Evolutionary conservation across 2,888 invertebrate genomes (phyloP).

Genomic region (Aspidapion aeneum): DNA sequence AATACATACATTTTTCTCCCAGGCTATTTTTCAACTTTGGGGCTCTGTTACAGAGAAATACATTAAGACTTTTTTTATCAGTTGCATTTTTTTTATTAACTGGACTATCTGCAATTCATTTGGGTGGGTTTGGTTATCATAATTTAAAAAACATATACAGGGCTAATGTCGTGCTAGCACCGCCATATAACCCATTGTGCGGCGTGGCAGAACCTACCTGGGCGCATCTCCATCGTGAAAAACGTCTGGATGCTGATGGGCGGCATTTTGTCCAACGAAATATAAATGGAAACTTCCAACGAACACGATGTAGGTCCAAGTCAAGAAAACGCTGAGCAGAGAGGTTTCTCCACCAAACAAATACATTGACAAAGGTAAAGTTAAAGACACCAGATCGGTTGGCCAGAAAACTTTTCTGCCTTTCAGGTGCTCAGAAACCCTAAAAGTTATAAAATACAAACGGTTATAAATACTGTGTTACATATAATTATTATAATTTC

Average conservation of each 20-base stretch:
- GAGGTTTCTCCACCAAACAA: slow-evolving; percentile 28
- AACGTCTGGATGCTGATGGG: slow-evolving; percentile 76
- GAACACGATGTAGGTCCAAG: slow-evolving; percentile 58
- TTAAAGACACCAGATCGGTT: slow-evolving; percentile 28
- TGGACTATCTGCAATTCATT: too few relatives aligned
- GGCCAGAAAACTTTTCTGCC: background rate
- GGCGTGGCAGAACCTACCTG: slow-evolving; percentile 53
- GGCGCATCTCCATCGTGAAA: slow-evolving; percentile 74
- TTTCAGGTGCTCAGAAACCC: background rate
- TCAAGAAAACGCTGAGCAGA: slow-evolving; percentile 47
- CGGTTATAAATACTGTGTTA: too few relatives aligned
- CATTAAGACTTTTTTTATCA: too few relatives aligned
- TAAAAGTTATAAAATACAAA: background rate
- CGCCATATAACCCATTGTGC: too few relatives aligned
- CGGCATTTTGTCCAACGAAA: slow-evolving; percentile 66
- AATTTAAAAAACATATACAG: too few relatives aligned
- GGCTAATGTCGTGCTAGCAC: too few relatives aligned
- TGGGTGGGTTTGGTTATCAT: too few relatives aligned
- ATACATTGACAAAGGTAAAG: slow-evolving; percentile 25
- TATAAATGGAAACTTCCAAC: slow-evolving; percentile 59
- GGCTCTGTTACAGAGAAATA: too few relatives aligned
- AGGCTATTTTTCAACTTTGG: too few relatives aligned
- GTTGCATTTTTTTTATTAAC: too few relatives aligned
- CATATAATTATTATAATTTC: too few relatives aligned
- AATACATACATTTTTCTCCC: too few relatives aligned